phyloP scores from a whole-genome alignment of 2,888 invertebrate genomes.

The Siphlonurus alternatus region DNA sequence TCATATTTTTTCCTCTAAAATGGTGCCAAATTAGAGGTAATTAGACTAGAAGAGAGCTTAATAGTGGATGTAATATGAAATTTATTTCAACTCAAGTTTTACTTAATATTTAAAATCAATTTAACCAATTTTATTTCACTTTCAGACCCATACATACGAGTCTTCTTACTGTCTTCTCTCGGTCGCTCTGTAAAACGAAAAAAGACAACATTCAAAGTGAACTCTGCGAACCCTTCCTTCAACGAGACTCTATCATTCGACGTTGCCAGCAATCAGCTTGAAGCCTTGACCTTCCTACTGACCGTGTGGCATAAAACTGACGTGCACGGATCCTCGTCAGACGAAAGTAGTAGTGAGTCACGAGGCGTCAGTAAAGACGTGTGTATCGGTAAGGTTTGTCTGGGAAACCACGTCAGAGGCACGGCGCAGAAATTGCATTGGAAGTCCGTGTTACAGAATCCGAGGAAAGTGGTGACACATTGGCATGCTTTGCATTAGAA shows the following conservation, averaged over 20 bases:
- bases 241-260: conserved; percentile 30
- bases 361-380: conserved; percentile 25
- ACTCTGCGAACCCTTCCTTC: conserved; percentile 24
- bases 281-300: conserved; percentile 25
- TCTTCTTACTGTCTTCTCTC: conserved; percentile 26
- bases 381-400: conserved; percentile 24
- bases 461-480: conserved; percentile 25
- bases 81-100: too few species aligned
- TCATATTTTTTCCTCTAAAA: too few species aligned
- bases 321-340: conserved; percentile 12
- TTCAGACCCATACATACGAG: conserved; percentile 27
- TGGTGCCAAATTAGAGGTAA: too few species aligned
- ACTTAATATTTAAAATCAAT: too few species aligned
- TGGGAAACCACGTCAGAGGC: conserved; percentile 26
- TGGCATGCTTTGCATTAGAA: conserved; percentile 22
- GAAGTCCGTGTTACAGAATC: conserved; percentile 26
- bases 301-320: conserved; percentile 21
- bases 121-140: too few species aligned
- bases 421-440: conserved; percentile 24
- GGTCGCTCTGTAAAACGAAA: conserved; percentile 27
- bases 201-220: conserved; percentile 23
- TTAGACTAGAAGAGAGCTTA: too few species aligned
- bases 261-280: conserved; percentile 24
- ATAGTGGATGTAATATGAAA: too few species aligned
- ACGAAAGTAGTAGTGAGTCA: conserved; percentile 15